Base-by-base conservation (phyloP, 1,140 invertebrate species). In the Pseudomyrmex sp. region DNA sequence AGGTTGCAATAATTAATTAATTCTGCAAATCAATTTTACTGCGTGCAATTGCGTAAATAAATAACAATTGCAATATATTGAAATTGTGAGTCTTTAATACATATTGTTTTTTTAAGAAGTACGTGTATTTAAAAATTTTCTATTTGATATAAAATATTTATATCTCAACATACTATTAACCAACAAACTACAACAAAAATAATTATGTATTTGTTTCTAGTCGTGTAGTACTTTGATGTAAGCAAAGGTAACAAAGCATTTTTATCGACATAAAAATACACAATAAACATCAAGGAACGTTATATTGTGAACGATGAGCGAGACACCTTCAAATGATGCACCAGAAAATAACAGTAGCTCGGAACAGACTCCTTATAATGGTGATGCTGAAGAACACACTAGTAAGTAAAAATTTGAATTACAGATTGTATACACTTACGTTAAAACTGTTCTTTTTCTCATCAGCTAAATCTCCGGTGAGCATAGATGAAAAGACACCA, bases 401-500 rank as follows among this genome's bases (percentile, higher is more conserved):
- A 75, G 91, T 91, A 85, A 88, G 54, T 70, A n/a, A 1, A 56
- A 15, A 13, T 23, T 52, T 50, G 0, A 50, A 12, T 56, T 13
- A 35, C 7, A 62, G 26, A 35, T 52, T 54, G 50, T 9, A 54
- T 3, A 35, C 61, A 58, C 69, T 75, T 18, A 61, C 13, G 66
- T 68, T 50, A 62, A 23, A 35, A 58, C 65, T 85, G 1, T 84
- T 48, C 9, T 62, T 50, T 77, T 46, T 63, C 69, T 74, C 61
- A 58, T 75, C 52, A 88, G 88, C 86, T 10, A 92, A 92, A 87
- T 90, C 90, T 58, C 83, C 87, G 72, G 69, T 80, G 69, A 91
- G 83, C 50, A 84, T 62, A 23, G 90, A 93, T 23, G 93, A 94
- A 18, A 94, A 94, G 79, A 50, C 69, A 74, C 72, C 87, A 1